Percentiles rank a stretch among this genome's conserved stretches.
Evolutionary conservation across 2,888 invertebrate genomes (phyloP).

Genomic region (Unio delphinus): DNA sequence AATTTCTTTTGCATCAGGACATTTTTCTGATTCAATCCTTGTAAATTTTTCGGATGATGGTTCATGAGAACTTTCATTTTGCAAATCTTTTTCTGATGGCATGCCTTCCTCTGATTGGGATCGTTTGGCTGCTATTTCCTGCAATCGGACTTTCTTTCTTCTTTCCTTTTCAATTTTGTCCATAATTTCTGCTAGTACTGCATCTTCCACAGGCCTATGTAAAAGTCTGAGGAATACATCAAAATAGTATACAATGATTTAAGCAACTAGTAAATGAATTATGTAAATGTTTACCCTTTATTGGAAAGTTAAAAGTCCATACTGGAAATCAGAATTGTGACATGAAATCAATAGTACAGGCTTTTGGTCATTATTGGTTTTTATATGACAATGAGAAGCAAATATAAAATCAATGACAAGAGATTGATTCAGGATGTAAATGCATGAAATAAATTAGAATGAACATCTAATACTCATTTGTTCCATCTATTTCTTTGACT

Average conservation of each 20-base stretch:
- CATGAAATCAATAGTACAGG: no score
- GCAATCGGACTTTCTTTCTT: constrained; percentile 49
- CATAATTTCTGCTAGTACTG: constrained; percentile 42
- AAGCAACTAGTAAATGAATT: neutral
- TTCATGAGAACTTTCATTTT: neutral
- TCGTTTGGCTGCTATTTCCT: constrained; percentile 31
- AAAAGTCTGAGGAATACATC: constrained; percentile 43
- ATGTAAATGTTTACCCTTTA: neutral
- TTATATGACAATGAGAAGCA: no score
- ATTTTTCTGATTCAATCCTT: neutral
- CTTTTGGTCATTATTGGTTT: no score
- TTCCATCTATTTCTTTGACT: no score
- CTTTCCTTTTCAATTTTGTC: constrained; percentile 57
- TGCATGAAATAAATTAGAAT: no score
- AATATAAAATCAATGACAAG: no score
- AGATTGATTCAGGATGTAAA: no score
- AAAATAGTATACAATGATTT: neutral
- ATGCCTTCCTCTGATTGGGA: constrained; percentile 2
- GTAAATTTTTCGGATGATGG: neutral
- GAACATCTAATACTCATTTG: no score
- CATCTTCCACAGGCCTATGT: constrained; percentile 57
- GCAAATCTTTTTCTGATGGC: constrained; percentile 4
- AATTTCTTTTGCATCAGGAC: constrained; percentile 3
- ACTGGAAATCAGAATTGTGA: no score
- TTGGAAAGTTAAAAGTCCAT: no score